Base-by-base conservation (phyloP, 2,113 vertebrate species). In the Ceuthmochares aereus region DNA sequence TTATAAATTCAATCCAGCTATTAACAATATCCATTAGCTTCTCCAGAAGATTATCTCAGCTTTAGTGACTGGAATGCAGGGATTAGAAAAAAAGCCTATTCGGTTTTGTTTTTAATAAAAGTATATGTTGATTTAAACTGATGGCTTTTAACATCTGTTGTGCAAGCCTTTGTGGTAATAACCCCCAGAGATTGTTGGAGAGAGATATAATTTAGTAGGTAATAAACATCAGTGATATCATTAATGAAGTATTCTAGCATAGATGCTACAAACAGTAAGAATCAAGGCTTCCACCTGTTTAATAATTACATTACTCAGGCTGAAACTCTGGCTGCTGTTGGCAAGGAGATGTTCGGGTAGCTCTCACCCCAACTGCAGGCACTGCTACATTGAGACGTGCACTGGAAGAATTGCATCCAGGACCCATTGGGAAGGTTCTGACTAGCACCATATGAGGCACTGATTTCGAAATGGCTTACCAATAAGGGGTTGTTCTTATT, bases 11-110 rank as follows among this genome's bases (percentile, higher is more conserved):
- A 93, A 60, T 79, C 91, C 96, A 96, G 93, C 87, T 93, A 95
- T 94, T 97, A 97, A 91, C 74, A 90, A 93, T 91, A 97, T 95
- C 95, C 96, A 96, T 97, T 97, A 95, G 92, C 91, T 96, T 94
- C 93, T 96, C 89, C 91, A 87, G 89, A 95, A 96, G 93, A 97
- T 95, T 97, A 96, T 96, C 93, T 97, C 94, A 93, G 95, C 86
- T 96, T 96, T 96, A 90, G 88, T 6, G 16, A 91, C 90, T 97
- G 96, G 96, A 97, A 97, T 97, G 96, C 72, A 91, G 80, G 81
- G 92, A 94, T 96, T 96, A 95, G 76, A 34, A 74, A 94, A 74
- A 54, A 89, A 74, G 45, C 0, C 2, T 85, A 91, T 91, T 97
- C 1, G 3, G 63, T 93, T 96, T 97, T 95, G 95, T 90, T 96